Evolutionary conservation across 1,140 invertebrate species (phyloP).

Genomic region (Drosophila arawakana): DNA sequence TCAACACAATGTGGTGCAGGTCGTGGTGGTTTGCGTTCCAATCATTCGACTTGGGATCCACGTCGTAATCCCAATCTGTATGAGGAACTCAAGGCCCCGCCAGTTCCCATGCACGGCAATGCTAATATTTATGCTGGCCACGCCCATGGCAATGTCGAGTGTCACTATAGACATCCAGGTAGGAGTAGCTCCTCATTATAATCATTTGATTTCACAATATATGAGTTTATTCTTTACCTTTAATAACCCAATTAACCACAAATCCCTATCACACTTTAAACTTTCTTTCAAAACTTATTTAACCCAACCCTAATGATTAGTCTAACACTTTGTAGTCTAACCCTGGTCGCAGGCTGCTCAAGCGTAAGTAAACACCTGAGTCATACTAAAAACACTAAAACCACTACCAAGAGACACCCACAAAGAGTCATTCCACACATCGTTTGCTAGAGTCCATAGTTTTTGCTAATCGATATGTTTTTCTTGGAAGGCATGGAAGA

Average conservation of each 20-base stretch:
- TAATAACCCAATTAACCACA: slow-evolving; percentile 7
- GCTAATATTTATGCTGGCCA: slow-evolving; percentile 75
- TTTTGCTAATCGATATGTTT: slow-evolving; percentile 35
- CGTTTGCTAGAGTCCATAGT: background rate
- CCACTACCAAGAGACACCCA: slow-evolving; percentile 34
- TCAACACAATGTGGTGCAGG: slow-evolving; percentile 54
- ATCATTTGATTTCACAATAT: background rate
- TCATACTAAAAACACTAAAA: slow-evolving; percentile 74
- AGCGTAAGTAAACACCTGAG: slow-evolving; percentile 51
- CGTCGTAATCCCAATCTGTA: slow-evolving; percentile 90
- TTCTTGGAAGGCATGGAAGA: slow-evolving; percentile 92
- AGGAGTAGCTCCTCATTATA: slow-evolving; percentile 64
- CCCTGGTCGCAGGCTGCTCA: slow-evolving; percentile 43
- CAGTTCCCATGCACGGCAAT: slow-evolving; percentile 84
- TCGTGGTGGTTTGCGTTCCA: slow-evolving; percentile 85
- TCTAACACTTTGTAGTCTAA: slow-evolving; percentile 61
- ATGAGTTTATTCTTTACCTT: slow-evolving; percentile 16
- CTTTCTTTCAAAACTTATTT: background rate
- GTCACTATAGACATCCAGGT: slow-evolving; percentile 86
- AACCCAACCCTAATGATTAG: background rate
- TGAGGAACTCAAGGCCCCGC: slow-evolving; percentile 90
- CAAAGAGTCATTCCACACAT: background rate
- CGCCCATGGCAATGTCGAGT: slow-evolving; percentile 86
- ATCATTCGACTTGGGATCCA: slow-evolving; percentile 94
- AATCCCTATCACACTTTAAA: background rate